These are phyloP conservation scores for Argyresthia goedartella DNA, from an alignment of 2,888 invertebrate species.

Conservation along the genomic window DNA sequence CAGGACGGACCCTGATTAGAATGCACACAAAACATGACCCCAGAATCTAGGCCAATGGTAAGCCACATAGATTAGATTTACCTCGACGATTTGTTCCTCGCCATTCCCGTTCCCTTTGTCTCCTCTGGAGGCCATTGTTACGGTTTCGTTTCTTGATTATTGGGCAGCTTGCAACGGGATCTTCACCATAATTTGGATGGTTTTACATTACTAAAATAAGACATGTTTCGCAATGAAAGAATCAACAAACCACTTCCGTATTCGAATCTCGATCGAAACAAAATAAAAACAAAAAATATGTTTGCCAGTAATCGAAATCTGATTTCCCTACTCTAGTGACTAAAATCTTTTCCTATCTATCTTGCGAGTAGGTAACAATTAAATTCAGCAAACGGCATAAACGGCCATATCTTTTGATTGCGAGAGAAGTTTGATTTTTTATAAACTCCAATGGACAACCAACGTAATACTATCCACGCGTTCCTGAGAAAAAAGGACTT, in stretches of 20 bases:
- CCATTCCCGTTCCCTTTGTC: slow-evolving; percentile 73
- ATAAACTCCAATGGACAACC: too few species aligned
- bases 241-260: slow-evolving; percentile 46
- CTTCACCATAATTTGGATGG: slow-evolving; percentile 61
- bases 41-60: slow-evolving; percentile 46
- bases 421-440: too few species aligned
- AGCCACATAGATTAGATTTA: slow-evolving; percentile 58
- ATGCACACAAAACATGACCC: slow-evolving; percentile 12
- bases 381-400: too few species aligned
- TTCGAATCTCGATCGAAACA: slow-evolving; percentile 53
- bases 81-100: slow-evolving; percentile 77
- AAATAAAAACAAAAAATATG: slow-evolving; percentile 53
- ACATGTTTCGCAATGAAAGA: slow-evolving; percentile 49
- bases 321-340: neutral
- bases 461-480: too few species aligned
- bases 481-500: too few species aligned
- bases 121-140: slow-evolving; percentile 70
- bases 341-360: too few species aligned
- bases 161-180: slow-evolving; percentile 25
- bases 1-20: slow-evolving; percentile 12
- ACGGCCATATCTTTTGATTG: too few species aligned
- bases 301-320: slow-evolving; percentile 16
- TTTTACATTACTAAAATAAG: slow-evolving; percentile 42
- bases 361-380: too few species aligned
- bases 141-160: slow-evolving; percentile 30